Percentiles rank a stretch among this genome's conserved stretches.
These are phyloP conservation scores for Anthoscopus minutus DNA, from an alignment of 2,113 vertebrate genomes.

Conservation along the genomic window DNA sequence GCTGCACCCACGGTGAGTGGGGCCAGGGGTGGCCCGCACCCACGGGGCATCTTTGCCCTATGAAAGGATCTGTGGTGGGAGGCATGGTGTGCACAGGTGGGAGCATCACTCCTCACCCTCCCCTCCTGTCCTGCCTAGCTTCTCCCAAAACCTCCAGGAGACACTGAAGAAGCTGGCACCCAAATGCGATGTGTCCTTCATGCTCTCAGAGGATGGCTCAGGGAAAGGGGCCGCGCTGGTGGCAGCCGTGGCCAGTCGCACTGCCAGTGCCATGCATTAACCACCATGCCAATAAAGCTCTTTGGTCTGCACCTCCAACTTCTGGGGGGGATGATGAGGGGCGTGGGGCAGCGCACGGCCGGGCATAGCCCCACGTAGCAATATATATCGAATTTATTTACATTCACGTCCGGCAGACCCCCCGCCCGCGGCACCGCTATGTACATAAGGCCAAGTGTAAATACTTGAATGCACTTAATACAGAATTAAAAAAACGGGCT, in stretches of 20 bases:
- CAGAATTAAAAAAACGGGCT: conserved; percentile 81
- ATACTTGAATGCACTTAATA: conserved; percentile 82
- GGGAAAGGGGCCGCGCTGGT: conserved; percentile 87
- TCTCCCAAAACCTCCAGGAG: conserved; percentile 68
- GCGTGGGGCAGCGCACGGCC: background rate
- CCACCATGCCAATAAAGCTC: background rate
- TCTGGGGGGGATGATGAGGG: background rate
- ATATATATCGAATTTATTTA: conserved; percentile 88
- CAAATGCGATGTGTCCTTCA: conserved; percentile 75
- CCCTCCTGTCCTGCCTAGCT: conserved; percentile 60
- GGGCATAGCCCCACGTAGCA: conserved; percentile 64
- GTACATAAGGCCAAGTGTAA: conserved; percentile 87
- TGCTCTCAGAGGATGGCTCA: conserved; percentile 78
- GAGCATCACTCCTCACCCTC: background rate
- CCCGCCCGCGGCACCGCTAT: conserved; percentile 74
- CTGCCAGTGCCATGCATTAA: background rate
- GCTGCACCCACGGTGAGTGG: conserved; percentile 71
- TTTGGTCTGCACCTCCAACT: background rate
- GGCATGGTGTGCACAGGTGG: rapidly evolving
- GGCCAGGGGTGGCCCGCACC: background rate
- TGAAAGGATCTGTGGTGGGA: background rate
- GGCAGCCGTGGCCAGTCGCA: conserved; percentile 72
- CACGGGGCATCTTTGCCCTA: rapidly evolving
- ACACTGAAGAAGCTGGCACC: conserved; percentile 74
- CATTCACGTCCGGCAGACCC: conserved; percentile 79